Percentiles rank a stretch among this genome's conserved stretches.
Conservation (phyloP, 1,140 invertebrate species). For the Oryctes rhinoceros region DNA sequence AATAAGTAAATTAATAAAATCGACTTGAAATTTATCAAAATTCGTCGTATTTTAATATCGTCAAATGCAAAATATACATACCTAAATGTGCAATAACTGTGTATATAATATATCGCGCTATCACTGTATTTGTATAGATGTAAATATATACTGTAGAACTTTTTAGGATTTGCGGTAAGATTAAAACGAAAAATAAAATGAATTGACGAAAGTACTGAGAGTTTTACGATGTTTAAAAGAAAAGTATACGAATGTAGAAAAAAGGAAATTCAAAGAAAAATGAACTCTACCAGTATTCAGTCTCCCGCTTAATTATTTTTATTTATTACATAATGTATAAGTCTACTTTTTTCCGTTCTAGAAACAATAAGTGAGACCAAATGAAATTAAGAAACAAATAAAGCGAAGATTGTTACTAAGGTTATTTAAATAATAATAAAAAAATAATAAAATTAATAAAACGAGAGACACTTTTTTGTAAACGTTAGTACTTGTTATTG, state of each 20-base stretch:
- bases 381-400: neutral
- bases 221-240: neutral
- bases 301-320: neutral
- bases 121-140: conserved; percentile 60
- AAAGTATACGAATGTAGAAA: conserved; percentile 15
- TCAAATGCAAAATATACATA: conserved; percentile 18
- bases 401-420: conserved; percentile 1
- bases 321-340: neutral
- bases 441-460: neutral
- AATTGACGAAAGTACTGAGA: conserved; percentile 2
- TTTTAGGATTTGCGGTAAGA: conserved; percentile 28
- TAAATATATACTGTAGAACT: conserved; percentile 53
- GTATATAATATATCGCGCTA: conserved; percentile 54
- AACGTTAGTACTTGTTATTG: conserved; percentile 58
- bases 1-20: neutral
- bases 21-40: conserved; percentile 6
- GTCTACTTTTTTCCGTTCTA: neutral
- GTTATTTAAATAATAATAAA: neutral
- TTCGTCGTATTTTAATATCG: conserved; percentile 26
- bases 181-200: conserved; percentile 4
- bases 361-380: conserved; percentile 2
- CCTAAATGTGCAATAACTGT: conserved; percentile 60
- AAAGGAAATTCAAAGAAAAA: neutral
- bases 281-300: neutral
- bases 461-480: conserved; percentile 42